Evolutionary conservation across 2,797 vertebrate genomes (phyloP).

Genomic region (Pelochelys cantorii): DNA sequence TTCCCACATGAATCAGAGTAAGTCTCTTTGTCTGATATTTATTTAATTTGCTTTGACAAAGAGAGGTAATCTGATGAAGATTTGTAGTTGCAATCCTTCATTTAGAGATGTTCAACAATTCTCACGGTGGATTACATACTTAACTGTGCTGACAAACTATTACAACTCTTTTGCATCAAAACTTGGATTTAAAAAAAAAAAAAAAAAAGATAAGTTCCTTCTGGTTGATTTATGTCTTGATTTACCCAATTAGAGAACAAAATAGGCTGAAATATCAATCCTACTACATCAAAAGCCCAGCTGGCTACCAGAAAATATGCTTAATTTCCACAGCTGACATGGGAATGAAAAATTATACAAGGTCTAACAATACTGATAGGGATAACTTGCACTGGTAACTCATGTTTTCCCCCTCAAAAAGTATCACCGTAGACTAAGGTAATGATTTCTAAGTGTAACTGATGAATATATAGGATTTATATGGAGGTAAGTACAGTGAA

Average conservation of each 20-base stretch:
- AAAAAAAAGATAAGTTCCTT: too few relatives aligned
- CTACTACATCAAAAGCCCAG: neutral
- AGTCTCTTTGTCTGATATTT: constrained; percentile 12
- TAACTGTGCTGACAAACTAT: neutral
- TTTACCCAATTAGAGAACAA: constrained; percentile 8
- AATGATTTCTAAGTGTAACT: neutral
- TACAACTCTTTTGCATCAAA: neutral
- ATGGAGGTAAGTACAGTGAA: neutral
- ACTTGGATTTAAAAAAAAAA: too few relatives aligned
- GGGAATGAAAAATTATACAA: constrained; percentile 14
- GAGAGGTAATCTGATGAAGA: constrained; percentile 1
- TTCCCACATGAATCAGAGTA: constrained; percentile 34
- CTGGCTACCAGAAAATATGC: neutral
- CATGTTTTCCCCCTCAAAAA: neutral
- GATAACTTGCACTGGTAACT: constrained; percentile 10
- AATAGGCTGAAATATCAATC: neutral
- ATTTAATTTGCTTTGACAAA: constrained; percentile 15
- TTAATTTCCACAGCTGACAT: neutral
- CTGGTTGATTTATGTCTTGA: neutral
- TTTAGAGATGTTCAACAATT: neutral
- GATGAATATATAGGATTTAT: neutral
- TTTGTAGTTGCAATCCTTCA: neutral
- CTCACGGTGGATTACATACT: neutral
- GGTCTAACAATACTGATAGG: neutral
- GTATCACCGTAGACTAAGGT: neutral